Percentiles rank a stretch among this genome's conserved stretches.
Conservation (phyloP, 2,797 vertebrate genomes). For the Mionectes olivaceus region DNA sequence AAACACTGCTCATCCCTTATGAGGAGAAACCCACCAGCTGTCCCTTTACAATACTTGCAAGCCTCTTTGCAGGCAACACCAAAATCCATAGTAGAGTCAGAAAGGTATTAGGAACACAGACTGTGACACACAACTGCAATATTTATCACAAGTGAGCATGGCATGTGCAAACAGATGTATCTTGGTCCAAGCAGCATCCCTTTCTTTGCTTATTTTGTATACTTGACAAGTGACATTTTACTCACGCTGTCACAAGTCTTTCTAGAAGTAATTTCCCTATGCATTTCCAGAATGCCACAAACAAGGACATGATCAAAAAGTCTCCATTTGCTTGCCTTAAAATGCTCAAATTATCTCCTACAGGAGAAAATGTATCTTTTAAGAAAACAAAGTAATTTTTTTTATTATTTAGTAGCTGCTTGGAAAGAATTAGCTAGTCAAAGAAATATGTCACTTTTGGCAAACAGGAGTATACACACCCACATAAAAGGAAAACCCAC, state of each 20-base stretch:
- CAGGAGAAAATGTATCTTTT: not conserved
- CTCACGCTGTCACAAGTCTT: not conserved
- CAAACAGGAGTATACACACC: not conserved
- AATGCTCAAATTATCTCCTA: not conserved
- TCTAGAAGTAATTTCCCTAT: not conserved
- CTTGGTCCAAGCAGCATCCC: not conserved
- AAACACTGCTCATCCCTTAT: not conserved
- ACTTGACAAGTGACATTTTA: not conserved
- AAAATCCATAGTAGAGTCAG: not conserved
- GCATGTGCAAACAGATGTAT: not conserved
- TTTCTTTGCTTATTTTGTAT: not conserved
- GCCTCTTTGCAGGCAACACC: not conserved
- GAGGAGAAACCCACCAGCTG: not conserved
- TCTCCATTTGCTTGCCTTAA: not conserved
- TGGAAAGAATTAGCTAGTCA: constrained; percentile 7
- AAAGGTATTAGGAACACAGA: constrained; percentile 1
- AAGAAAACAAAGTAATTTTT: not conserved
- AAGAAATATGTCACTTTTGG: constrained; percentile 22
- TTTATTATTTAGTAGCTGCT: not conserved
- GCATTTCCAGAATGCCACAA: not conserved
- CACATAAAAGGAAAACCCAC: not conserved
- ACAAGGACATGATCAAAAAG: not conserved
- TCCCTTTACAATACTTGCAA: not conserved
- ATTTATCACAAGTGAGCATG: not conserved
- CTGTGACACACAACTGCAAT: not conserved